phyloP scores from a whole-genome alignment of 2,113 vertebrate genomes.

The Orientallactaga bullata region DNA sequence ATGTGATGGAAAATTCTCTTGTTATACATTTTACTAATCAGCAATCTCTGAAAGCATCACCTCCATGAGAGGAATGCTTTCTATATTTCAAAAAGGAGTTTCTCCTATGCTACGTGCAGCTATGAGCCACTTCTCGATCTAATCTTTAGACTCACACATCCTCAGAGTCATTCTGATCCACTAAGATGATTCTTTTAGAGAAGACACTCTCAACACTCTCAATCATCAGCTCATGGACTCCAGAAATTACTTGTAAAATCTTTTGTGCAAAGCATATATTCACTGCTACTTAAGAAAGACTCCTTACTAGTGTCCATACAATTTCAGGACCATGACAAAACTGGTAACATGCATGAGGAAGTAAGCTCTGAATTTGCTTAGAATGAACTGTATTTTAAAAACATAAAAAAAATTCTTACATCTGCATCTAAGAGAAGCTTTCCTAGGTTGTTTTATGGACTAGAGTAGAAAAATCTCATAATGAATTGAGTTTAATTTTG shows the following conservation, averaged over 20 bases:
- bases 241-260: constrained; percentile 30
- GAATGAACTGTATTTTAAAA: constrained; percentile 2
- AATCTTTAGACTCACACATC: constrained; percentile 33
- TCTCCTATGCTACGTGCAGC: neutral
- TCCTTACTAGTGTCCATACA: neutral
- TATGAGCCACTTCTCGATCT: neutral
- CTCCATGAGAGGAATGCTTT: neutral
- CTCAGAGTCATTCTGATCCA: constrained; percentile 29
- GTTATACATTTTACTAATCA: neutral
- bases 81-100: neutral
- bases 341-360: neutral
- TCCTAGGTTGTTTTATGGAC: neutral
- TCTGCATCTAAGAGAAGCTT: constrained; percentile 35
- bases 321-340: constrained; percentile 1
- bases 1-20: neutral
- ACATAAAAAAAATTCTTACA: neutral
- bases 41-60: neutral
- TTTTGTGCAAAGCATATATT: constrained; percentile 17
- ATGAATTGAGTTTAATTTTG: neutral
- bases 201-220: constrained; percentile 25
- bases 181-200: constrained; percentile 38
- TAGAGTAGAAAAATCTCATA: neutral
- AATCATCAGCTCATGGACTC: neutral
- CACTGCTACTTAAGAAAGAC: constrained; percentile 10
- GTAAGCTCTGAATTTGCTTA: constrained; percentile 22